Percentiles rank a stretch among this genome's conserved stretches.
These are phyloP conservation scores for Drosophila robusta DNA, from an alignment of 2,888 invertebrate species.

Conservation along the genomic window DNA sequence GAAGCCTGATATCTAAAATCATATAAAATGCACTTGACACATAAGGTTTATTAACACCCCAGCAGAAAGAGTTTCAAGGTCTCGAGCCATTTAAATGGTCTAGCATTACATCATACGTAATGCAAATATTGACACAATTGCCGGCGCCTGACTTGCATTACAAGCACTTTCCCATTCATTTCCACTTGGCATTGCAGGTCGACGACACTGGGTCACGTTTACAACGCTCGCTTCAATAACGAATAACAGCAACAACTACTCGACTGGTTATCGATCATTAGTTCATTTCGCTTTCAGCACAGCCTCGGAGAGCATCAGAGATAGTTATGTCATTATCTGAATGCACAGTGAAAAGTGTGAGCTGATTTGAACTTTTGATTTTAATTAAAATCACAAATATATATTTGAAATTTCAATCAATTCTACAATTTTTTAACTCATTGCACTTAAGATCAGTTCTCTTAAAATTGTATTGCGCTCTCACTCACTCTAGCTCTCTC, in stretches of 20 bases:
- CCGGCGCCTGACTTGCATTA: constrained; percentile 15
- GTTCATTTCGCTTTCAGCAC: constrained; percentile 47
- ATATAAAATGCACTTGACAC: constrained; percentile 10
- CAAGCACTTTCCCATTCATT: constrained; percentile 21
- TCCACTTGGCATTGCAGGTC: constrained; percentile 29
- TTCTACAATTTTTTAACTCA: too few species aligned
- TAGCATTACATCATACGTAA: constrained; percentile 27
- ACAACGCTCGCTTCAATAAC: constrained; percentile 1
- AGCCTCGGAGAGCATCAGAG: constrained; percentile 14
- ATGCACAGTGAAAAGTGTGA: neutral
- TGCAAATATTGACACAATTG: constrained; percentile 18
- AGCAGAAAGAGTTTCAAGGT: constrained; percentile 54
- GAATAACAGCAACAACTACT: neutral
- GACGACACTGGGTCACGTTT: constrained; percentile 44
- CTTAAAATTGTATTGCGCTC: too few species aligned
- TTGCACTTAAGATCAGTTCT: too few species aligned
- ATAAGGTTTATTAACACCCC: constrained; percentile 27
- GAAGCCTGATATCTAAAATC: neutral
- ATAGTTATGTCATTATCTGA: neutral
- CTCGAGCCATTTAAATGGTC: constrained; percentile 32
- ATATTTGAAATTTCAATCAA: too few species aligned
- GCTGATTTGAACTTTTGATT: neutral
- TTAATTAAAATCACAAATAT: too few species aligned
- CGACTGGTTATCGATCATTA: constrained; percentile 3
- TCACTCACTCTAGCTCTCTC: too few species aligned